Evolutionary conservation across 2,888 invertebrate genomes (phyloP).

Genomic region (Dicyrtomina minuta): DNA sequence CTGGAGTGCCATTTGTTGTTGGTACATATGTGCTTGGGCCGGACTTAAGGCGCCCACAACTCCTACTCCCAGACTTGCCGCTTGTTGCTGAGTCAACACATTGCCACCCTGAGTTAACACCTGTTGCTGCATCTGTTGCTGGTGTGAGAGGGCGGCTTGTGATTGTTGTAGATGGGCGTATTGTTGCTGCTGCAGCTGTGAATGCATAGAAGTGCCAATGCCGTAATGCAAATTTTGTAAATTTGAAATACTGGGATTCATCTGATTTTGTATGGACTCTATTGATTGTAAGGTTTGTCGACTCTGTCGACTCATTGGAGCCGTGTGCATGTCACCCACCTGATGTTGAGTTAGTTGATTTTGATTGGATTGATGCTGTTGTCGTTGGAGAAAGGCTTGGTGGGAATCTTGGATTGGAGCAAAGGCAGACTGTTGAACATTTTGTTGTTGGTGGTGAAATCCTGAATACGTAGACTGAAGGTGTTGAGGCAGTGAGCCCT

Average conservation of each 20-base stretch:
- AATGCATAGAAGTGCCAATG: not conserved
- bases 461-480: slow-evolving; percentile 35
- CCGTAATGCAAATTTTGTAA: not conserved
- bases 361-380: slow-evolving; percentile 44
- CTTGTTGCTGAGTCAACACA: slow-evolving; percentile 50
- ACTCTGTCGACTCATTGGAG: not conserved
- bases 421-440: slow-evolving; percentile 53
- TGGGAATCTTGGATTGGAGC: slow-evolving; percentile 51
- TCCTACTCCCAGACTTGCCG: slow-evolving; percentile 46
- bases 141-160: slow-evolving; percentile 26
- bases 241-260: not conserved
- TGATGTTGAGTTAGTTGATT: slow-evolving; percentile 8
- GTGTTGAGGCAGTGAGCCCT: slow-evolving; percentile 57
- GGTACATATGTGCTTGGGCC: slow-evolving; percentile 54
- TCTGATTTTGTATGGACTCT: no score
- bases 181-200: slow-evolving; percentile 13
- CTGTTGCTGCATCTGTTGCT: slow-evolving; percentile 23
- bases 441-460: slow-evolving; percentile 55
- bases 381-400: slow-evolving; percentile 50
- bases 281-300: no score
- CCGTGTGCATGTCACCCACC: slow-evolving; percentile 12
- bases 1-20: slow-evolving; percentile 57
- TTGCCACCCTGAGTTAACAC: slow-evolving; percentile 37
- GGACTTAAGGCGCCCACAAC: slow-evolving; percentile 51
- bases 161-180: slow-evolving; percentile 6